Base-by-base conservation (phyloP, 2,113 vertebrate genomes). In the Ovis canadensis region DNA sequence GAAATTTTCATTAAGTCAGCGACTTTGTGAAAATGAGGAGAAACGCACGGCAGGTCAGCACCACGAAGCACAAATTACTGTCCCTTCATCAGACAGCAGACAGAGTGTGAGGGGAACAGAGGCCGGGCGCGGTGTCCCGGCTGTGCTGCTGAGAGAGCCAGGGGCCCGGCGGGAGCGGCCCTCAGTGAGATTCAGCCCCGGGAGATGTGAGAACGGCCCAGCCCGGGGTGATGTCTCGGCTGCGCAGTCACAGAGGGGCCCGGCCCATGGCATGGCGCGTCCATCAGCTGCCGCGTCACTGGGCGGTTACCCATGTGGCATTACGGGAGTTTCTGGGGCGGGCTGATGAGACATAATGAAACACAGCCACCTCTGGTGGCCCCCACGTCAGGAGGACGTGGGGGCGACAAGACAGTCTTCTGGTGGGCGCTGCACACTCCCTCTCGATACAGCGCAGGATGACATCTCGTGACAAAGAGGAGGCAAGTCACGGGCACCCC, bases 1-100 rank as follows among this genome's bases (percentile, higher is more conserved):
- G 92, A 97, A 94, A 97, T 91, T 94, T 96, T 97, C 91, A 96
- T 91, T 97, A 97, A 98, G 98, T 97, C 88, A 55, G 94, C 25
- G 55, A 50, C 80, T 96, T 91, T 62, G 89, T 62, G 57, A 90
- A 80, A 33, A 5, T 7, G 23, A 78, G 27, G n/a, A 31, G 36
- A 67, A 48, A 17, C 33, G 13, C 27, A 23, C 3, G 62, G 67
- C 64, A 77, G 10, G 9, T 14, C 43, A 54, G 77, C 13, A 48
- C 60, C 21, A 4, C 5, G 15, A 3, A 36, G 40, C n/a, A 48
- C 11, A n/a, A 54, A 55, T 7, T 12, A 11, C 1, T 13, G 23
- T 7, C 43, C 43, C 54, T 55, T 83, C 55, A 21, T 23, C 55
- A 52, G 36, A 48, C 27, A 19, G 45, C 8, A 29, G 16, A 5